Conservation (phyloP, 1,140 invertebrate genomes). For the Venturia canescens region DNA sequence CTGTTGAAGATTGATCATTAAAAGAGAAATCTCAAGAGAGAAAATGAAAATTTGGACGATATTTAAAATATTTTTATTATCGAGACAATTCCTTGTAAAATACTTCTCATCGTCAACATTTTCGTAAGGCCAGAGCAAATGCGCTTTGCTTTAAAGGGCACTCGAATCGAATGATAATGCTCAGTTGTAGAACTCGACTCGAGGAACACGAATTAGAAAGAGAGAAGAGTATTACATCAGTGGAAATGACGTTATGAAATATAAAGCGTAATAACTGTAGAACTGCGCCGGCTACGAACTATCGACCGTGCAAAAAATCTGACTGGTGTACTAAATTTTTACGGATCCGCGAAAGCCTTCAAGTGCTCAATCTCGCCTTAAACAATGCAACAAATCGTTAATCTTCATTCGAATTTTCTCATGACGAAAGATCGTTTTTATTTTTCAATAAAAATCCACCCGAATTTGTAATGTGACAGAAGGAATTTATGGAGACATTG, state of each 20-base stretch:
- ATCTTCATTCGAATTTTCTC: no score
- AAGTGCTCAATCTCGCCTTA: no score
- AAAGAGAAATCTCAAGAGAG: neutral
- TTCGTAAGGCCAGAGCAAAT: slow-evolving; percentile 22
- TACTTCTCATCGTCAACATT: slow-evolving; percentile 34
- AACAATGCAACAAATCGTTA: no score
- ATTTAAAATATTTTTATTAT: slow-evolving; percentile 5
- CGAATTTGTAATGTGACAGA: no score
- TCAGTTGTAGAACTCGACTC: slow-evolving; percentile 48
- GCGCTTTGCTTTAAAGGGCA: slow-evolving; percentile 56
- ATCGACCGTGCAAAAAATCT: slow-evolving; percentile 29
- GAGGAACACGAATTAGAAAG: neutral
- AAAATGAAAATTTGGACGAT: no score
- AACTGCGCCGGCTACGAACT: slow-evolving; percentile 54
- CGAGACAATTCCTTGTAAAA: slow-evolving; percentile 54
- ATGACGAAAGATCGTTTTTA: no score
- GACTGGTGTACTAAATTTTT: neutral
- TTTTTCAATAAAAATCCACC: no score
- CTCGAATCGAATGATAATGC: slow-evolving; percentile 57
- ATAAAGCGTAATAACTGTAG: slow-evolving; percentile 57
- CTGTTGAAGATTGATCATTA: no score
- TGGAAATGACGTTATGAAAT: slow-evolving; percentile 68
- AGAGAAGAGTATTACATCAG: slow-evolving; percentile 60
- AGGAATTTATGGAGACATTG: no score
- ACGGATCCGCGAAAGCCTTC: no score